phyloP scores from a whole-genome alignment of 1,140 invertebrate genomes.

The Zeugodacus cucurbitae region DNA sequence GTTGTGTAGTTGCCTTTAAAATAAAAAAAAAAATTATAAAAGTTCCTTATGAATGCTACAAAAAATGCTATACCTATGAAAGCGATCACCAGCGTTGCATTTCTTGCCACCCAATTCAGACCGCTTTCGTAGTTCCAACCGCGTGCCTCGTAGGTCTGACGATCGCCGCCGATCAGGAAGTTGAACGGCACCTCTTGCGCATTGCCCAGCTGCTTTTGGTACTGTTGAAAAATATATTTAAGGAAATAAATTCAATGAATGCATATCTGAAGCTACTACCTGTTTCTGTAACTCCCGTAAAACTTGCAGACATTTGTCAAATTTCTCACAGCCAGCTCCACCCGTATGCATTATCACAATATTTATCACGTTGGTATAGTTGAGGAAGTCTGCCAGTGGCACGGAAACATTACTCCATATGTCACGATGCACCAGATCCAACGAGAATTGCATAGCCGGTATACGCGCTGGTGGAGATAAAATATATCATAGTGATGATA shows the following conservation, averaged over 20 bases:
- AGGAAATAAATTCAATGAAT: not conserved
- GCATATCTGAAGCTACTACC: not conserved
- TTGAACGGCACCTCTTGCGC: constrained; percentile 58
- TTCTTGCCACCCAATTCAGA: constrained; percentile 45
- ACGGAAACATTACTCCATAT: constrained; percentile 52
- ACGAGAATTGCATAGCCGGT: constrained; percentile 48
- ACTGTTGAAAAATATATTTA: not conserved
- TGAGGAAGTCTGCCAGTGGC: constrained; percentile 41
- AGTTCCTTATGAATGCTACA: too few relatives aligned
- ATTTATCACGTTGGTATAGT: constrained; percentile 48
- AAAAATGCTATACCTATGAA: constrained; percentile 45
- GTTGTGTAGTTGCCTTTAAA: constrained; percentile 53
- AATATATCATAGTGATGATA: too few relatives aligned
- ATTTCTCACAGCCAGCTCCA: constrained; percentile 47
- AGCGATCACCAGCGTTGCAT: constrained; percentile 51
- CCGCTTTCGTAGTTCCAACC: constrained; percentile 57
- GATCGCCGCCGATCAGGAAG: constrained; percentile 58
- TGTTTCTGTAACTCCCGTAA: constrained; percentile 49
- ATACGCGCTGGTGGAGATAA: constrained; percentile 42
- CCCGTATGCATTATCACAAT: constrained; percentile 57
- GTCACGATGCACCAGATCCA: constrained; percentile 56
- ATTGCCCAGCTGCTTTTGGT: not conserved
- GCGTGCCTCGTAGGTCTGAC: constrained; percentile 55
- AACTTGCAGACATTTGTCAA: constrained; percentile 49
- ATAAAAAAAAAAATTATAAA: too few relatives aligned